phyloP scores from a whole-genome alignment of 2,797 vertebrate genomes.

The Xyrichtys novacula region DNA sequence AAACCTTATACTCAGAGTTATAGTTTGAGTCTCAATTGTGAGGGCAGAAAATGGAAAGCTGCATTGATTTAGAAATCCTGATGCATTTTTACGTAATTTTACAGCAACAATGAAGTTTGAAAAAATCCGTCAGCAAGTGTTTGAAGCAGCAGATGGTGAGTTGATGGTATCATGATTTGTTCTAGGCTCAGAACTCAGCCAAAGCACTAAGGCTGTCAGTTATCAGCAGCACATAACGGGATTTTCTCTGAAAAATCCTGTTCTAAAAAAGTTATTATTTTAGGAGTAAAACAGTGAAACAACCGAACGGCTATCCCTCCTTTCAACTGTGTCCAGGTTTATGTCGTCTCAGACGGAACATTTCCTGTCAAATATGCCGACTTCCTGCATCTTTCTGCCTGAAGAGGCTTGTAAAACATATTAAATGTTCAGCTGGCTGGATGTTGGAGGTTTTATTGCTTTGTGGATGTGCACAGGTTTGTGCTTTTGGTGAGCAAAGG shows the following conservation, averaged over 20 bases:
- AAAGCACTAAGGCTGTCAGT: conserved; percentile 40
- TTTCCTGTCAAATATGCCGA: conserved; percentile 23
- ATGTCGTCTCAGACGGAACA: conserved; percentile 9
- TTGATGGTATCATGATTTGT: conserved; percentile 43
- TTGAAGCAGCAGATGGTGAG: conserved; percentile 63
- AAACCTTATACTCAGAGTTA: not conserved
- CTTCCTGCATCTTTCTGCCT: conserved; percentile 37
- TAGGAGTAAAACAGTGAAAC: conserved; percentile 21
- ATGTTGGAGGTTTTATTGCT: conserved; percentile 39
- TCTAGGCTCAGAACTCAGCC: conserved; percentile 47
- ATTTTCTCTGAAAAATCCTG: conserved; percentile 30
- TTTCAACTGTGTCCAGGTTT: conserved; percentile 33
- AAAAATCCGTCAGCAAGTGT: conserved; percentile 22
- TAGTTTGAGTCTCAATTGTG: not conserved
- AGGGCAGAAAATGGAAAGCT: not conserved
- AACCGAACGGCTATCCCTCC: not conserved
- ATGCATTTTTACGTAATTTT: conserved; percentile 17
- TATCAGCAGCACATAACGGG: conserved; percentile 29
- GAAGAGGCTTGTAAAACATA: conserved; percentile 50
- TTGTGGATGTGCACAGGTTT: conserved; percentile 33
- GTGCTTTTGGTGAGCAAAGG: conserved; percentile 48
- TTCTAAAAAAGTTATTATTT: conserved; percentile 28
- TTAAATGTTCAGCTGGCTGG: conserved; percentile 55
- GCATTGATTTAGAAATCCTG: not conserved
- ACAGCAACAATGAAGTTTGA: conserved; percentile 4